Conservation (phyloP, 2,113 vertebrate species). For the Nerophis lumbriciformis region DNA sequence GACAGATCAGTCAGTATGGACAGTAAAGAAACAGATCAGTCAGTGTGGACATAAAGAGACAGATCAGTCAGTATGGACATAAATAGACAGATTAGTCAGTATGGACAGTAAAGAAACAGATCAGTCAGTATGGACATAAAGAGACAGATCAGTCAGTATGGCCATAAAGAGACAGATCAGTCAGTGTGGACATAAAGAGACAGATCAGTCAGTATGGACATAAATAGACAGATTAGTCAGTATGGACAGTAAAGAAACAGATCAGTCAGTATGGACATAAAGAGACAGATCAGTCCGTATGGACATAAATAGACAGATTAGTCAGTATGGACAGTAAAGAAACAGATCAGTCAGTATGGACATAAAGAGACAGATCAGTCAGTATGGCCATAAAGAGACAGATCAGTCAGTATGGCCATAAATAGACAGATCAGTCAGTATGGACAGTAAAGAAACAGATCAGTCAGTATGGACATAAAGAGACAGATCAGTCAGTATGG, state of each 20-base stretch:
- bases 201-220: background rate
- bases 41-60: background rate
- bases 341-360: background rate
- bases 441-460: background rate
- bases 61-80: no score
- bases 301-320: background rate
- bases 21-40: background rate
- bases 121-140: background rate
- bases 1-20: no score
- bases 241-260: background rate
- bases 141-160: no score
- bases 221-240: no score
- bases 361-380: background rate
- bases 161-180: background rate
- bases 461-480: background rate
- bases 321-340: background rate
- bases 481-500: background rate
- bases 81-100: background rate
- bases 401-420: no score
- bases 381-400: background rate
- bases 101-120: background rate
- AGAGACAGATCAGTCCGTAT: background rate
- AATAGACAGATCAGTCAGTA: background rate
- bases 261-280: background rate
- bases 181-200: background rate